Base-by-base conservation (phyloP, 2,888 invertebrate genomes). In the Pelosia muscerda region DNA sequence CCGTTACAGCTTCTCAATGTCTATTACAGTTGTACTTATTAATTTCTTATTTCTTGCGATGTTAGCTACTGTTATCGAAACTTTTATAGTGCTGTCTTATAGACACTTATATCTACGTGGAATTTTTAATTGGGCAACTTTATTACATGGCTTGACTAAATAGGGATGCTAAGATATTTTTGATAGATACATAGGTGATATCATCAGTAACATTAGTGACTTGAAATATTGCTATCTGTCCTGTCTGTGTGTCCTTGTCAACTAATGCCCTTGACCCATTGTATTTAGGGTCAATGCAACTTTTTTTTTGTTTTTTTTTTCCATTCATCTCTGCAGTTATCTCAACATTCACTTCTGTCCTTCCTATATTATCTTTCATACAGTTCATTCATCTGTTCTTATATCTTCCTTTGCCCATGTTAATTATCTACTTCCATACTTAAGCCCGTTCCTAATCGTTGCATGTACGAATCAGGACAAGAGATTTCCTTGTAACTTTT, bases 21-120 rank as follows among this genome's bases (percentile, higher is more conserved):
- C 19, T 55, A 26, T 34, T 73, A 81, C 78, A 68, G 76, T 81
- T 75, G 76, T 79, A 11, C 19, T 15, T 31, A 34, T 74, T 73
- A 69, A 81, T 73, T 73, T 66, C 26, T 65, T 23, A 81, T 73
- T 73, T 66, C 26, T 65, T 23, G 60, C 57, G 71, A 69, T 76
- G 71, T 81, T 76, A 78, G 76, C 69, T 76, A 76, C 78, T 78
- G 77, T 73, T 73, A 73, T 74, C 25, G 66, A 66, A 70, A 68
- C 69, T 75, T 69, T 57, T 26, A 23, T 22, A 63, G 19, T 57
- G 66, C 34, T 15, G 13, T 38, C 59, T 59, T 15, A 22, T 23
- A 26, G n/a, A n/a, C 9, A 15, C 0, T 23, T 58, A 53, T 25
- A 15, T 8, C 11, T 26, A 42, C 42, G 5, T 34, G 13, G 25